Conservation (phyloP, 2,888 invertebrate species). For the Thymelicus lineola region DNA sequence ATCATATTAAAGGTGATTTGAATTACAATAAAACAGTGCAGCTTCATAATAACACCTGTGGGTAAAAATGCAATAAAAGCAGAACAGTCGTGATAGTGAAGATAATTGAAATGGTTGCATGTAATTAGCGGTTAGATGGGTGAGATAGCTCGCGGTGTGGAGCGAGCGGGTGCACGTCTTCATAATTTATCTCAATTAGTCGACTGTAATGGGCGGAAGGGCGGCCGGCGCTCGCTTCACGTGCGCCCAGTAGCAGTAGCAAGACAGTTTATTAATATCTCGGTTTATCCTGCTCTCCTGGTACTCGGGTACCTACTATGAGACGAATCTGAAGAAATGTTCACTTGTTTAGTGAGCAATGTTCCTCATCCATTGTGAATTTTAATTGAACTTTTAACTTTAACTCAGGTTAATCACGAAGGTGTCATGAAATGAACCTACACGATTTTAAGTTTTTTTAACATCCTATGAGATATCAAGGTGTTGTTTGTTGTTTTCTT, state of each 20-base stretch:
- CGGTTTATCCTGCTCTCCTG: background rate
- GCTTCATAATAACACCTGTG: background rate
- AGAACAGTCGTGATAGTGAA: conserved; percentile 43
- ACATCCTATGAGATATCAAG: no score
- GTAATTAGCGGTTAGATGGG: conserved; percentile 76
- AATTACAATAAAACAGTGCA: no score
- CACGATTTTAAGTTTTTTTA: no score
- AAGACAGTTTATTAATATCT: conserved; percentile 7
- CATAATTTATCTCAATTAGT: conserved; percentile 84
- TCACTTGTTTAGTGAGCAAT: no score
- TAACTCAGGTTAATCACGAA: no score
- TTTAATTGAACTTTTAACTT: no score
- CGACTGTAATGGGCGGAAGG: conserved; percentile 77
- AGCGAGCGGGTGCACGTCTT: conserved; percentile 70
- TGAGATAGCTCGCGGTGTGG: conserved; percentile 64
- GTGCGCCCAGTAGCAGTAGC: conserved; percentile 8
- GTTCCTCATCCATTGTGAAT: no score
- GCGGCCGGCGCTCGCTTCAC: conserved; percentile 51
- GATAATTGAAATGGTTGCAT: conserved; percentile 78
- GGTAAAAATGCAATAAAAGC: conserved; percentile 2
- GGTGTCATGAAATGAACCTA: no score
- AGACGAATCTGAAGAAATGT: no score
- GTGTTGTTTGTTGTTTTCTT: no score
- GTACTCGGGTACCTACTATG: no score
- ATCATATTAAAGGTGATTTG: no score